Evolutionary conservation across 2,113 vertebrate species (phyloP), one percentile per base, ranked within the genome.

Genomic region (Eira barbara): DNA sequence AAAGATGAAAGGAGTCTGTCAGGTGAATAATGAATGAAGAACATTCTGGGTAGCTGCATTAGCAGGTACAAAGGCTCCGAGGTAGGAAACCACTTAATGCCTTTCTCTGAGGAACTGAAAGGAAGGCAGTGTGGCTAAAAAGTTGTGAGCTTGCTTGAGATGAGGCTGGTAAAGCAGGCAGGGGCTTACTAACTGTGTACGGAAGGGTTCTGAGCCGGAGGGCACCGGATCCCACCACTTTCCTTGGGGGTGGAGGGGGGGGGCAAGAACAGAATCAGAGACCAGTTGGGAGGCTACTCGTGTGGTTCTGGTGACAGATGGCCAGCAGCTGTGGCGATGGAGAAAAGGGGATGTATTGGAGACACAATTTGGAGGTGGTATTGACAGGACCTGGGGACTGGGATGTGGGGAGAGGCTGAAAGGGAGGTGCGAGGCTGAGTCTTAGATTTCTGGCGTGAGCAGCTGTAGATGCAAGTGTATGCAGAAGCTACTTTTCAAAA

Each of bases 231-330:
- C 0, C 1, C 63, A 17, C 61, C 34, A 18, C 15, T 52, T 67
- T 47, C 69, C 74, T 47, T 47, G 42, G 36, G 29, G 63, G 52
- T 18, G 52, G 52, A 18, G 52, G 29, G 15, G 69, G n/a, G 49
- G 25, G 90, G 82, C 39, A 90, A 86, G 69, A 88, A 83, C 29
- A 92, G 74, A 95, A 90, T 83, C 59, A 96, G 87, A 94, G 39
- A 96, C 67, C 25, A 69, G 63, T n/a, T 49, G 71, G 89, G 36
- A 92, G 80, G 71, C 57, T 61, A 23, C 59, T 59, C 0, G 4
- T 34, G 82, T 39, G 74, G 42, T 73, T 79, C 79, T 73, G 49
- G 25, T 18, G 57, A 95, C 86, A 74, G 49, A 92, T 27, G 88
- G 55, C 23, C 61, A 82, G 45, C 47, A 52, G 65, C 15, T 83